phyloP scores from a whole-genome alignment of 2,888 invertebrate genomes.

The Scaptomyza cyrtandrae region DNA sequence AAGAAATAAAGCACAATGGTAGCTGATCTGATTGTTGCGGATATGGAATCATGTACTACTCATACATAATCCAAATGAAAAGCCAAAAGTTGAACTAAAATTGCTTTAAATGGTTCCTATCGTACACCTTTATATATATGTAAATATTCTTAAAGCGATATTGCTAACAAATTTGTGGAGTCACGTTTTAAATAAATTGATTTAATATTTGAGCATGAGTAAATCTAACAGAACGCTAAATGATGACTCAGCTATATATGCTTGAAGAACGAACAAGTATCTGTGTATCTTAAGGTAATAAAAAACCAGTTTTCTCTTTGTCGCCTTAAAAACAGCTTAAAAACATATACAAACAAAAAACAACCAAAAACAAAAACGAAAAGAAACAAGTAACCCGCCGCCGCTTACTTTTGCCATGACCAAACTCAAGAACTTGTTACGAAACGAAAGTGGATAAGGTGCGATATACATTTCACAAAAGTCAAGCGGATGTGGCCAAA shows the following conservation, averaged over 20 bases:
- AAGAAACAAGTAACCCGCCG: slow-evolving; percentile 19
- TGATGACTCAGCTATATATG: slow-evolving; percentile 41
- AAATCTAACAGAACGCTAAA: slow-evolving; percentile 13
- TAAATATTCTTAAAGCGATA: too few relatives aligned
- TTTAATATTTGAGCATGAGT: slow-evolving; percentile 13
- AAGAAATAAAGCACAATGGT: background rate
- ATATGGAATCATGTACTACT: background rate
- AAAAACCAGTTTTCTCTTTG: slow-evolving; percentile 49
- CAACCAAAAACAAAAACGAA: slow-evolving; percentile 3
- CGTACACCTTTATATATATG: too few relatives aligned
- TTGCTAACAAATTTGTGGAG: too few relatives aligned
- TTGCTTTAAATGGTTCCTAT: too few relatives aligned
- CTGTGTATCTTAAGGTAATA: slow-evolving; percentile 7
- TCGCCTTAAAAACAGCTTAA: too few relatives aligned
- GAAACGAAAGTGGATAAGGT: slow-evolving; percentile 53
- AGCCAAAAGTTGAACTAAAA: background rate
- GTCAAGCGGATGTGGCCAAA: slow-evolving; percentile 5
- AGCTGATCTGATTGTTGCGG: slow-evolving; percentile 2
- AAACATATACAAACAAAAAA: too few relatives aligned
- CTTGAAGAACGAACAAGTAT: slow-evolving; percentile 41
- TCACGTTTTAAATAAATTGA: slow-evolving; percentile 30
- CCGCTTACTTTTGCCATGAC: slow-evolving; percentile 54
- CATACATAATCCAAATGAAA: background rate
- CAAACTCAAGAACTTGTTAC: slow-evolving; percentile 48
- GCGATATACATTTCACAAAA: slow-evolving; percentile 4